phyloP scores from a whole-genome alignment of 1,140 invertebrate genomes.

The Caerostris darwini region DNA sequence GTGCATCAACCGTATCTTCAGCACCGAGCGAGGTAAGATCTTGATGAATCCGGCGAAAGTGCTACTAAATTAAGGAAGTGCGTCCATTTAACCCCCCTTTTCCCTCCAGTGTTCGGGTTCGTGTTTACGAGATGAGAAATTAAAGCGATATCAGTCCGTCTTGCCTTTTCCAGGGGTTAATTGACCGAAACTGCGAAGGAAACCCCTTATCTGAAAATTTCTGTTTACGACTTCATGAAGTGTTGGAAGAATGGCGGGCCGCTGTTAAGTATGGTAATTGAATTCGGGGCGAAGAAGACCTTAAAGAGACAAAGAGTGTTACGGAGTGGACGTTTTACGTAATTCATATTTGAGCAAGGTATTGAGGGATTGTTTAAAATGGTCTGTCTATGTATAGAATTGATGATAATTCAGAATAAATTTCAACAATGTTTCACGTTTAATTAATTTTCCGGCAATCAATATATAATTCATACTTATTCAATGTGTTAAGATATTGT shows the following conservation, averaged over 20 bases:
- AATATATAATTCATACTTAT: too few relatives aligned
- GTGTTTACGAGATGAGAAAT: constrained; percentile 23
- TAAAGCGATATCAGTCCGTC: constrained; percentile 17
- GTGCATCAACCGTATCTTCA: not conserved
- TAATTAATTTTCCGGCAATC: too few relatives aligned
- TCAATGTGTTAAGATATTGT: too few relatives aligned
- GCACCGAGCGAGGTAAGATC: not conserved
- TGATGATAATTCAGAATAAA: too few relatives aligned
- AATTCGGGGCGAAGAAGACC: not conserved
- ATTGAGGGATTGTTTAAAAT: not conserved
- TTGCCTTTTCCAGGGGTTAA: constrained; percentile 14
- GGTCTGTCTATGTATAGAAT: too few relatives aligned
- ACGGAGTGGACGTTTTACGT: not conserved
- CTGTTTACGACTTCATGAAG: constrained; percentile 36
- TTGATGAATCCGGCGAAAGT: constrained; percentile 38
- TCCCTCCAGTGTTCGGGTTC: not conserved
- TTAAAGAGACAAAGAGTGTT: not conserved
- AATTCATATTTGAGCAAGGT: constrained; percentile 6
- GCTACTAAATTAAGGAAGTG: constrained; percentile 50
- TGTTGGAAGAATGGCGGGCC: not conserved
- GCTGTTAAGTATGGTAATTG: constrained; percentile 38
- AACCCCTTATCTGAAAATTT: not conserved
- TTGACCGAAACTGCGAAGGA: constrained; percentile 47
- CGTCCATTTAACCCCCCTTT: not conserved
- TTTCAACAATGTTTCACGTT: too few relatives aligned